Evolutionary conservation across 2,797 vertebrate species (phyloP), one percentile per base, ranked within the genome.

Genomic region (Melanotaenia pygmaea): DNA sequence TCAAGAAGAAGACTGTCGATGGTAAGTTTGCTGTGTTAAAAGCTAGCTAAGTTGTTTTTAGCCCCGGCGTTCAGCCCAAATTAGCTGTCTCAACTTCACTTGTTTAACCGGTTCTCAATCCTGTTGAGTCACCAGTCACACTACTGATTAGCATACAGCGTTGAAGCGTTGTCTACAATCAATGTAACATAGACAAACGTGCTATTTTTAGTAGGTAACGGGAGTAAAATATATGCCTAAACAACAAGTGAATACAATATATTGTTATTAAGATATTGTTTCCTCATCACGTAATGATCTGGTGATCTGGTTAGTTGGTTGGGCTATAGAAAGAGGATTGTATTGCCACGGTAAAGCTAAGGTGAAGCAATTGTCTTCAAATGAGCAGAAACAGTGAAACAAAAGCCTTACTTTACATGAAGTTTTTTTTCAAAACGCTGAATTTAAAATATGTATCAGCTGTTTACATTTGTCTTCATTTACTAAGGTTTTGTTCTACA

Each of bases 1-100:
- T 99, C 89, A 99, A 98, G 95, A 99, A 97, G 95, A 98, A 98
- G 91, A 99, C 97, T 0, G 96, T 95, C 53, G 97, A 99, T 10
- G 97, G 97, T 99, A 92, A 98, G 97, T 95, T 91, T 75, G 67
- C 60, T 79, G 8, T 14, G 69, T 70, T 14, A 37, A 50, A 67
- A 81, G 78, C 89, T 86, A 91, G 90, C 91, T 87, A 83, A 86
- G 64, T 89, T 92, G 85, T 91, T 92, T 88, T 81, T 88, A 91
- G 86, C 91, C 34, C 4, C 9, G 22, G 1, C 58, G 38, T 32
- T 51, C 22, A 54, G 45, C 24, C 63, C 4, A 45, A 59, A 60
- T 78, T 5, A 71, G 66, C 47, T 35, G 0, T 47, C 13, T 47
- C 7, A 12, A 4, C 35, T 35, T 13, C 60, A 88, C 91, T 80